Conservation (phyloP, 2,113 vertebrate species). For the Syngnathus typhle region DNA sequence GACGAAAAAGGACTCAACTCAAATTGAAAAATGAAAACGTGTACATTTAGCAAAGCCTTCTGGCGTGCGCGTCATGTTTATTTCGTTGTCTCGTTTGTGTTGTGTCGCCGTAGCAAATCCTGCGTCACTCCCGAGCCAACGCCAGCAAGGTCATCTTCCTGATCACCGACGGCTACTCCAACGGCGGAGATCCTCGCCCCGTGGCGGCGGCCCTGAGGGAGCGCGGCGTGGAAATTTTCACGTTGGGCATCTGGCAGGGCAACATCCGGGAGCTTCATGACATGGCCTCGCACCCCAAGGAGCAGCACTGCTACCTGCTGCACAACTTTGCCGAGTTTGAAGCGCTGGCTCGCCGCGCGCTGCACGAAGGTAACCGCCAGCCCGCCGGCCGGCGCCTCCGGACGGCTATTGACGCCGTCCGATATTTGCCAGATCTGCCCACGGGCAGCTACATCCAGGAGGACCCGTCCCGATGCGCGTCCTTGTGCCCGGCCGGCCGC, state of each 20-base stretch:
- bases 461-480: slow-evolving; percentile 79
- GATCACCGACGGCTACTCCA: slow-evolving; percentile 97
- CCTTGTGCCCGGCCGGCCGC: slow-evolving; percentile 79
- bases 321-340: slow-evolving; percentile 97
- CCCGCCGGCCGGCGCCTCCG: no score
- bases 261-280: slow-evolving; percentile 94
- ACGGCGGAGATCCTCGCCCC: slow-evolving; percentile 91
- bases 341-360: slow-evolving; percentile 85
- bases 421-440: slow-evolving; percentile 77
- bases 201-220: slow-evolving; percentile 83
- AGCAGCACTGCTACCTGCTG: slow-evolving; percentile 93
- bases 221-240: slow-evolving; percentile 93
- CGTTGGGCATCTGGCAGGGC: slow-evolving; percentile 96
- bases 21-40: no score
- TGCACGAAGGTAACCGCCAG: slow-evolving; percentile 85
- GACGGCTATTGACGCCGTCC: not conserved
- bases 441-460: slow-evolving; percentile 95
- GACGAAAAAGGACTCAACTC: no score
- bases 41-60: no score
- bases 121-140: slow-evolving; percentile 83
- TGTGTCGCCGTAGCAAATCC: slow-evolving; percentile 80
- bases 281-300: slow-evolving; percentile 93
- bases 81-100: no score
- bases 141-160: slow-evolving; percentile 92
- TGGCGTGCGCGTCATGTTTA: no score